A percentile compares a stretch with the other conserved stretches of the same genome.
phyloP scores from a whole-genome alignment of 2,797 vertebrate genomes.

The Crenuchus spilurus region DNA sequence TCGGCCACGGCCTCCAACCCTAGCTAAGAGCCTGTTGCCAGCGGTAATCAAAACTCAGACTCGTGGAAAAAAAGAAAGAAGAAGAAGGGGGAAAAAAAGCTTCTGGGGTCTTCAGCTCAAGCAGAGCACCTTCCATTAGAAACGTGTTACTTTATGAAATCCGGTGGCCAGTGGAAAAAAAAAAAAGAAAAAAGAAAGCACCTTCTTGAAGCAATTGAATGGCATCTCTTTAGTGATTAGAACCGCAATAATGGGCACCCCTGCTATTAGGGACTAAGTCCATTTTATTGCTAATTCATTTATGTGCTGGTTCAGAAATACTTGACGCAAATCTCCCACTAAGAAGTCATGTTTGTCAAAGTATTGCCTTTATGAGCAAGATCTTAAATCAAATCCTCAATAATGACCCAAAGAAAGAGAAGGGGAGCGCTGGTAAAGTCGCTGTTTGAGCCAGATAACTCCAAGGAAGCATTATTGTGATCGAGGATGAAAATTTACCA shows the following conservation, averaged over 20 bases:
- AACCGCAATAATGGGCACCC: conserved; percentile 96
- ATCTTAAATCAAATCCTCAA: conserved; percentile 90
- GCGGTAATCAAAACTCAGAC: conserved; percentile 98
- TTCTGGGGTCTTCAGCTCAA: conserved; percentile 93
- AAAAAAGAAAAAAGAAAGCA: conserved; percentile 94
- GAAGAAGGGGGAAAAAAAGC: conserved; percentile 80
- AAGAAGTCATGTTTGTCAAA: conserved; percentile 97
- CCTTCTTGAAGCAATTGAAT: conserved; percentile 98
- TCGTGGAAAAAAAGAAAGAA: conserved; percentile 82
- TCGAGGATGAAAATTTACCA: conserved; percentile 72
- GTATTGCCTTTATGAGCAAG: conserved; percentile 90
- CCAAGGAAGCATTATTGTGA: conserved; percentile 70
- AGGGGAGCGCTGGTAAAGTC: conserved; percentile 79
- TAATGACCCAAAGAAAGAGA: conserved; percentile 67
- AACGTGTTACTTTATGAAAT: conserved; percentile 98
- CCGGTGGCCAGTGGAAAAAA: conserved; percentile 88
- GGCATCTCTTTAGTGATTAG: conserved; percentile 99
- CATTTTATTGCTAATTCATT: conserved; percentile 99
- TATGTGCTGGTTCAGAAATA: conserved; percentile 98
- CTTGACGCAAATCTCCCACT: conserved; percentile 95
- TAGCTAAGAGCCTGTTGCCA: conserved; percentile 98
- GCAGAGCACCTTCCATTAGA: conserved; percentile 99
- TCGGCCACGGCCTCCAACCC: conserved; percentile 88
- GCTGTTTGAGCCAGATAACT: conserved; percentile 78
- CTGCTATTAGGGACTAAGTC: conserved; percentile 93